Base-by-base conservation (phyloP, 2,888 invertebrate species). In the Acanthosepion lycidas region DNA sequence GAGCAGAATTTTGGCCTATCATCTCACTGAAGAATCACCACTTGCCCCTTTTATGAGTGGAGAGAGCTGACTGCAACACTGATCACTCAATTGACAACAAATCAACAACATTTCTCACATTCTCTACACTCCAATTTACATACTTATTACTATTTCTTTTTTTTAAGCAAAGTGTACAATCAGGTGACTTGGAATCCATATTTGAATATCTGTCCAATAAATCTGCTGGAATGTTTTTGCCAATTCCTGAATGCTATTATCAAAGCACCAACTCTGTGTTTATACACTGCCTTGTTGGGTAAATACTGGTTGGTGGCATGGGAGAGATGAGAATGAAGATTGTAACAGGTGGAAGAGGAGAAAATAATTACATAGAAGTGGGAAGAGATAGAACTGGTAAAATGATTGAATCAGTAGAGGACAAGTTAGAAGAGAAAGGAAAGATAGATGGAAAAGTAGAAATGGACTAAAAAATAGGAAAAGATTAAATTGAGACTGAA, bases 191-290 rank as follows among this genome's bases (percentile, higher is more conserved):
- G 15, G 78, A 78, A 78, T 78, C 78, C n/a, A 78, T 78, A 78
- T n/a, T 78, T 78, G 78, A 78, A 78, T 78, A 78, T 78, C 78
- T 33, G 78, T 78, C 78, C n/a, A 33, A 78, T 33, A 78, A 78
- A 78, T 78, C n/a, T 78, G 78, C 12, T n/a, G n/a, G 78, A 33
- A 78, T 33, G 78, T n/a, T 78, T 78, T 78, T 78, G 78, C 78
- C 78, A 78, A 78, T 78, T 78, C n/a, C 78, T 78, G 78, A n/a
- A 78, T 78, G 78, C 78, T 78, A 78, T 78, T 78, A 78, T 78
- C n/a, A 78, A n/a, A 78, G n/a, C 78, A 78, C n/a, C 78, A 78
- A 78, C 78, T 33, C 33, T 78, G 8, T 78, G 78, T 78, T 78
- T n/a, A 78, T n/a, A 78, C n/a, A 78, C 78, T 78, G 78, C 78